Evolutionary conservation across 2,113 vertebrate genomes (phyloP), one percentile per base, ranked within the genome.

Genomic region (Spea multiplicata): DNA sequence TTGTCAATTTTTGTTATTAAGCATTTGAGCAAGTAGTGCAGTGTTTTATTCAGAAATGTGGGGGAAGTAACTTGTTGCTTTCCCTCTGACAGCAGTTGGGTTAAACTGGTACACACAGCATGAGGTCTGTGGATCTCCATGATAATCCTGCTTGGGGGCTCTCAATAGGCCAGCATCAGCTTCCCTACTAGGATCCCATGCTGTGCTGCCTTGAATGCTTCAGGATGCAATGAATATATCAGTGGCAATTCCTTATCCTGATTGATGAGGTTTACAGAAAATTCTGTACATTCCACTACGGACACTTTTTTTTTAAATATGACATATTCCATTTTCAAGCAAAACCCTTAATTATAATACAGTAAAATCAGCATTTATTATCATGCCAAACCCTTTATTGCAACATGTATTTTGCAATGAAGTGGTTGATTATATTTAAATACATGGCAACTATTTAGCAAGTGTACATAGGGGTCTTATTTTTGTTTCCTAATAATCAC

Each of bases 161-260:
- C 66, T 68, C 46, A 68, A 68, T 13, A 47, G 66, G 13, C 66
- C 12, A 47, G 66, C 9, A 44, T 48, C 66, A 68, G 44, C 8
- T 68, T 68, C 46, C 46, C 66, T 68, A 48, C 66, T 14, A 68
- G 8, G 45, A 70, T 10, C 46, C 14, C 67, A 46, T 50, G 47
- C 47, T 17, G 48, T 50, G 44, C 46, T 48, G 46, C 13, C 48
- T 70, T 70, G 13, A 50, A 50, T 70, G 49, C 1, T 50, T 47
- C 47, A 70, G 13, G 30, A 68, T 64, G n/a, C 61, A 64, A 64
- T 64, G n/a, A 64, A 17, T 61, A 61, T 68, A 44, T 68, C 66
- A n/a, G 10, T 48, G 12, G 46, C 13, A 68, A 9, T 50, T 50
- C 17, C 47, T 70, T 70, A 50, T 70, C 67, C 67, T 70, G 46